Evolutionary conservation across 2,888 invertebrate genomes (phyloP).

Genomic region (Erpobdella octoculata): DNA sequence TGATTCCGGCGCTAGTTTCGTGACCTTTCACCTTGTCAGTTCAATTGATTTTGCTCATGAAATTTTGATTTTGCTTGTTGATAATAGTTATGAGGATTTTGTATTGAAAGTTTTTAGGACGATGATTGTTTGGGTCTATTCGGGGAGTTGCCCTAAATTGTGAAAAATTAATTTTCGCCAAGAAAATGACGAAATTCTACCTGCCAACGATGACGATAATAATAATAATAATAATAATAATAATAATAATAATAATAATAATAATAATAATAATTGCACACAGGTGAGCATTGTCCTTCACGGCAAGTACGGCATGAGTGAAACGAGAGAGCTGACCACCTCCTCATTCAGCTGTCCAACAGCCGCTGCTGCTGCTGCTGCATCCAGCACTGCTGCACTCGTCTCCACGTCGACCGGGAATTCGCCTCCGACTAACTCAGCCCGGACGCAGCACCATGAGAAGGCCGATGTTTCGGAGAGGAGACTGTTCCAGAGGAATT

Average conservation of each 20-base stretch:
- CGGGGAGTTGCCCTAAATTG: too few species aligned
- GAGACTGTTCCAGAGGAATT: conserved; percentile 48
- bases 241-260: background rate
- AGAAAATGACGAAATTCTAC: too few species aligned
- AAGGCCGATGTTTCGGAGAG: background rate
- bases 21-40: too few species aligned
- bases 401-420: background rate
- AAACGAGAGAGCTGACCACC: conserved; percentile 49
- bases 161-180: too few species aligned
- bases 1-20: too few species aligned
- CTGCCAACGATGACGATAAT: background rate
- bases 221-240: background rate
- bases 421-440: too few species aligned
- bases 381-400: background rate
- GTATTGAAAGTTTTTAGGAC: too few species aligned
- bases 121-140: too few species aligned
- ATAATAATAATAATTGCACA: background rate
- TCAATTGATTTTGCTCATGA: too few species aligned
- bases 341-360: background rate
- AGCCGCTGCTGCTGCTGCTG: background rate
- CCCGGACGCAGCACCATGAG: too few species aligned
- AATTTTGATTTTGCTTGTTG: too few species aligned
- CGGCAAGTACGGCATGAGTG: conserved; percentile 52
- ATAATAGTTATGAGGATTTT: too few species aligned
- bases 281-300: conserved; percentile 53